A percentile compares a stretch with the other conserved stretches of the same genome.
phyloP scores from a whole-genome alignment of 1,140 invertebrate genomes.

The Cotesia chilonis region DNA sequence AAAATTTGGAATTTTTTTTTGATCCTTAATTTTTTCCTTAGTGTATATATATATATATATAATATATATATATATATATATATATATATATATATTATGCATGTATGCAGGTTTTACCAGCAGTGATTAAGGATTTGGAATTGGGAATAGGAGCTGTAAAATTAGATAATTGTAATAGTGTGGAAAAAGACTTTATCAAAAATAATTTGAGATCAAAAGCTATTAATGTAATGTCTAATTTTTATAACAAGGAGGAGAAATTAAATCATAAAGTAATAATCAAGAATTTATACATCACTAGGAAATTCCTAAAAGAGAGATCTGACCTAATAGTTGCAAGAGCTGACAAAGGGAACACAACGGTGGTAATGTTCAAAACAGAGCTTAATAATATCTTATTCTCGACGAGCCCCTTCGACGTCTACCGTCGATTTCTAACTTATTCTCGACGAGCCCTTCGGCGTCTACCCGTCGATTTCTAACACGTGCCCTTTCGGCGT shows the following conservation, averaged over 20 bases:
- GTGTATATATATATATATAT: no score
- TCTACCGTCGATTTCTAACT: no score
- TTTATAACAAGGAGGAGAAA: neutral
- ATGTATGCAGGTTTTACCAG: neutral
- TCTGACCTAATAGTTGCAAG: neutral
- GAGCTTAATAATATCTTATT: no score
- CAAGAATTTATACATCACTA: neutral
- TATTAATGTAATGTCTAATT: neutral
- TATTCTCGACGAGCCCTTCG: no score
- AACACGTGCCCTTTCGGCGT: no score
- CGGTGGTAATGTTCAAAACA: slow-evolving; percentile 8
- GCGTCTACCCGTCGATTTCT: no score
- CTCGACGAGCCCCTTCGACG: no score
- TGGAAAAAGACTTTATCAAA: neutral
- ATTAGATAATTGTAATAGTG: neutral
- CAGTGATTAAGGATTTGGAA: neutral
- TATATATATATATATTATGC: no score
- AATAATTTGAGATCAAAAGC: neutral
- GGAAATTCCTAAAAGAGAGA: neutral
- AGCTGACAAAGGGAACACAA: slow-evolving; percentile 24
- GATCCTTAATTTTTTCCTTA: no score
- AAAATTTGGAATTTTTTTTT: no score
- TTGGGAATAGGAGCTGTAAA: neutral
- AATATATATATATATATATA: no score
- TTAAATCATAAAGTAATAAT: neutral